phyloP scores from a whole-genome alignment of 1,140 invertebrate genomes.

The Hypsibius dujardini region DNA sequence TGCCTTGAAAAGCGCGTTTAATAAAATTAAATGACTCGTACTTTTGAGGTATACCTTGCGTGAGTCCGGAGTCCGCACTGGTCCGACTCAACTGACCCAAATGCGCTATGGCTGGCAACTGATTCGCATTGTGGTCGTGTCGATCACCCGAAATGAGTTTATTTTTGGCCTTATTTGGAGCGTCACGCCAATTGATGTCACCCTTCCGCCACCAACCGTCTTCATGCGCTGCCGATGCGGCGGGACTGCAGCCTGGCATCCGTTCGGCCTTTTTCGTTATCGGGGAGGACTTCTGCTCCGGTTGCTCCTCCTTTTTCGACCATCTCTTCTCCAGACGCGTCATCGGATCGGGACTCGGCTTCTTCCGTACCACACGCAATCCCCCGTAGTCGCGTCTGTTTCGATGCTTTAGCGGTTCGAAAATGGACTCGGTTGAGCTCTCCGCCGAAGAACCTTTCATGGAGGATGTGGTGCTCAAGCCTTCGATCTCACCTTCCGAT shows the following conservation, averaged over 20 bases:
- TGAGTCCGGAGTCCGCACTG: not conserved
- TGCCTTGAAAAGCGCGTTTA: not conserved
- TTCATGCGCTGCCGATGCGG: not conserved
- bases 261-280: not conserved
- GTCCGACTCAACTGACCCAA: not conserved
- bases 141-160: not conserved
- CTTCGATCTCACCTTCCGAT: slow-evolving; percentile 3
- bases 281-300: not conserved
- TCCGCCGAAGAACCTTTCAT: not conserved
- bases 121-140: not conserved
- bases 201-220: not conserved
- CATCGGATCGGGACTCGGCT: not conserved
- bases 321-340: slow-evolving; percentile 1
- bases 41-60: not conserved
- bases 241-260: not conserved
- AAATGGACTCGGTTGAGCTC: not conserved
- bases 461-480: not conserved
- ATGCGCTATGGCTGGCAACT: not conserved
- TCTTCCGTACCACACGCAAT: not conserved
- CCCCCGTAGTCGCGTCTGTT: not conserved
- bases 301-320: not conserved
- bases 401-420: not conserved
- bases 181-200: not conserved
- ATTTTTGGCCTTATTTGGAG: not conserved
- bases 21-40: not conserved